Base-by-base conservation (phyloP, 1,140 invertebrate genomes). In the Dinoponera quadriceps region DNA sequence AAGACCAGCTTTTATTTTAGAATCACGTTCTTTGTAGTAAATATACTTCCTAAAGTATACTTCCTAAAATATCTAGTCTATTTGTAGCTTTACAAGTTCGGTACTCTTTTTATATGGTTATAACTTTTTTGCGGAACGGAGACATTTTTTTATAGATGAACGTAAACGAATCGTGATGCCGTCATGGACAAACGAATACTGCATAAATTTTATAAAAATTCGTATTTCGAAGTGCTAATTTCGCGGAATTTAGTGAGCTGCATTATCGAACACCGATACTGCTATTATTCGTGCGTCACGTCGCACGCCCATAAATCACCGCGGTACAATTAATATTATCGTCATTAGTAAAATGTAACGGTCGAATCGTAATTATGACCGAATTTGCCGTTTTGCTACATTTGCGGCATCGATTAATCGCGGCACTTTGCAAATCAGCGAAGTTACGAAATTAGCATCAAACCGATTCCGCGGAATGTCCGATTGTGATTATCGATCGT, bases 401-500 rank as follows among this genome's bases (percentile, higher is more conserved):
- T 57, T 82, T 87, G 48, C 59, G 77, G 54, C 20, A 16, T 33
- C 77, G 54, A 86, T 86, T 87, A 85, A 85, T 87, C 68, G 57
- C 38, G 48, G n/a, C 38, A 85, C 81, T 87, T 88, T 72, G 60
- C 55, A 48, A 75, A 87, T 87, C 85, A 75, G 69, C 38, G 7
- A 60, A 75, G 69, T 48, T 48, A 57, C 44, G 27, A 75, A 68
- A 18, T 44, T 78, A 16, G 33, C 33, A 78, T 83, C 86, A 85
- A 87, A 73, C 14, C 18, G 49, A 29, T n/a, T n/a, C 49, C 20
- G 33, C 27, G 44, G 0, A 59, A 48, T 5, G 38, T 38, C 63
- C 51, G 33, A 14, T 63, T 38, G 18, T 83, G 51, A 73, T 66
- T 33, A 33, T 14, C 27, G 74, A 60, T 81, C 65, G 72, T 57